Percentiles rank a stretch among this genome's conserved stretches.
Conservation (phyloP, 2,888 invertebrate genomes). For the Rhopalosiphum nymphaeae region DNA sequence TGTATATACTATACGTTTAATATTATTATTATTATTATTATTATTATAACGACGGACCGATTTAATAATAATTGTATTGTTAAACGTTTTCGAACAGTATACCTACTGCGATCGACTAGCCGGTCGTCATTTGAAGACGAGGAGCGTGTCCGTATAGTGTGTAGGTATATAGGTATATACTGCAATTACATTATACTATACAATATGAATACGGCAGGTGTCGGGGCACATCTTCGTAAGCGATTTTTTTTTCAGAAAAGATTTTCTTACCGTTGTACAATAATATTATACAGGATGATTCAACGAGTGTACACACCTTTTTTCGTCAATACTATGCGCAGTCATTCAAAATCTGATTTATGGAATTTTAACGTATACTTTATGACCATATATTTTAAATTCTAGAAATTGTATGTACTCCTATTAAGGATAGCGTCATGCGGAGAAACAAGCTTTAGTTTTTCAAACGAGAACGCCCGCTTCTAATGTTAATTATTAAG, state of each 20-base stretch:
- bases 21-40: not conserved
- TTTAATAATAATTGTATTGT: conserved; percentile 25
- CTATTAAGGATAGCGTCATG: too few species aligned
- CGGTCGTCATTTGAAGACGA: not conserved
- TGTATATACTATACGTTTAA: not conserved
- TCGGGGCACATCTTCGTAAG: not conserved
- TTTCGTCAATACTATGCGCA: too few species aligned
- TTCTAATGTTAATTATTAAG: not conserved
- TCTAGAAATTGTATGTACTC: too few species aligned
- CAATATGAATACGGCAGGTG: not conserved
- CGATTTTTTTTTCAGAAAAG: not conserved
- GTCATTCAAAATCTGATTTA: too few species aligned
- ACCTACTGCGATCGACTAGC: not conserved
- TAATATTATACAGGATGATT: not conserved
- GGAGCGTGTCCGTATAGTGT: not conserved
- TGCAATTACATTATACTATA: not conserved
- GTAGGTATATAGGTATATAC: not conserved
- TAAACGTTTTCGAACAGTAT: not conserved
- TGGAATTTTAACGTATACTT: too few species aligned
- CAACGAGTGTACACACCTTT: not conserved
- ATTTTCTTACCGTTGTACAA: not conserved
- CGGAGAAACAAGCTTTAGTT: not conserved
- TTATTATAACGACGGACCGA: not conserved
- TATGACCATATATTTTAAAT: too few species aligned
- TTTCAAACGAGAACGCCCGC: not conserved